Conservation (phyloP, 2,113 vertebrate species). For the Pontoporia blainvillei region DNA sequence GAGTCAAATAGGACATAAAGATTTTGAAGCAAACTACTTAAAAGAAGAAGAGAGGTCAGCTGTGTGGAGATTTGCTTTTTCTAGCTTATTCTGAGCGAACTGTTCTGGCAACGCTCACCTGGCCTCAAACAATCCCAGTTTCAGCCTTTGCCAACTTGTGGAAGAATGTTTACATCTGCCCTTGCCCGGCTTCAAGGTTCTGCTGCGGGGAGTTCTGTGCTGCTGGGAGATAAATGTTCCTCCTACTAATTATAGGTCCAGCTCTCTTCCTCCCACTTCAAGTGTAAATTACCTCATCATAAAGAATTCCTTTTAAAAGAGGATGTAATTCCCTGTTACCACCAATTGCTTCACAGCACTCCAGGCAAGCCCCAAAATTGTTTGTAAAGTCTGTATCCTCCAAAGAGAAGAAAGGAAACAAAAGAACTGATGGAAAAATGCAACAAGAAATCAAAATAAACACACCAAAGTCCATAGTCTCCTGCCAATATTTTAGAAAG, state of each 20-base stretch:
- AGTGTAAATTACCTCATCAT: slow-evolving; percentile 79
- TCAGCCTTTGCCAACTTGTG: slow-evolving; percentile 69
- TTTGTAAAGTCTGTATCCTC: slow-evolving; percentile 58
- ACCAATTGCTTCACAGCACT: slow-evolving; percentile 67
- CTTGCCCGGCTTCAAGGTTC: slow-evolving; percentile 66
- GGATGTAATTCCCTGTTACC: slow-evolving; percentile 76
- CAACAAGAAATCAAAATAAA: slow-evolving; percentile 45
- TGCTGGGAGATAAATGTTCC: slow-evolving; percentile 80
- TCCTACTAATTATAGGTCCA: slow-evolving; percentile 80
- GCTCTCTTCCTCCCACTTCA: slow-evolving; percentile 76
- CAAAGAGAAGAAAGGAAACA: slow-evolving; percentile 50
- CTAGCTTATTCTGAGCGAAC: slow-evolving; percentile 60
- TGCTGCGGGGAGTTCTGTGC: slow-evolving; percentile 69
- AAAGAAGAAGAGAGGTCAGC: slow-evolving; percentile 36
- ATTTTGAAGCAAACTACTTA: background rate
- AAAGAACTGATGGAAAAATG: slow-evolving; percentile 15
- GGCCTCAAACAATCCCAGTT: slow-evolving; percentile 69
- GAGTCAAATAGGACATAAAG: background rate
- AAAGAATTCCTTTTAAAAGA: slow-evolving; percentile 79
- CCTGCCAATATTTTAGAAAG: slow-evolving; percentile 37
- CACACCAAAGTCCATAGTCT: background rate
- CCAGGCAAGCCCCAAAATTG: slow-evolving; percentile 67
- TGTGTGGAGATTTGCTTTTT: slow-evolving; percentile 53
- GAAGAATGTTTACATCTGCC: slow-evolving; percentile 72
- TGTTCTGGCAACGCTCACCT: slow-evolving; percentile 67